A percentile compares a stretch with the other conserved stretches of the same genome.
Evolutionary conservation across 2,113 vertebrate species (phyloP).

Genomic region (Ceratotherium simum): DNA sequence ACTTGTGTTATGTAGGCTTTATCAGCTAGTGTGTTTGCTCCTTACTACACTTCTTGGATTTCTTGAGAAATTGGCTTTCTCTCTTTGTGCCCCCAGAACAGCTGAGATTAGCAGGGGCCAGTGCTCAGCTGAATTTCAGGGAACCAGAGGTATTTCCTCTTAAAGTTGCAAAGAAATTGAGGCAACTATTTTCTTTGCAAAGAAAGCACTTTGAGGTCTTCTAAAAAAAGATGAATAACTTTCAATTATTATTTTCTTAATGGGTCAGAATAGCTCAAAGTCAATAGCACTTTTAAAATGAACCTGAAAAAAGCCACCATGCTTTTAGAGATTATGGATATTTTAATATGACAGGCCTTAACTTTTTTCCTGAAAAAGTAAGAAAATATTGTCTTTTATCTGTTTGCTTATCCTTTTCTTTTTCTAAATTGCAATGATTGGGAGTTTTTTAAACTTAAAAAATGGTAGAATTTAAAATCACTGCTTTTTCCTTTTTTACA

Average conservation of each 20-base stretch:
- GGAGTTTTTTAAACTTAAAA: constrained; percentile 18
- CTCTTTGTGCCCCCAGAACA: background rate
- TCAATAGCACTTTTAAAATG: constrained; percentile 35
- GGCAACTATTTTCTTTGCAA: background rate
- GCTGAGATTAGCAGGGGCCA: background rate
- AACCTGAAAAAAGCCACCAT: constrained; percentile 20
- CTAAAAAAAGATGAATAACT: constrained; percentile 18
- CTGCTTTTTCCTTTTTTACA: background rate
- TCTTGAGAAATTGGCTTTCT: constrained; percentile 20
- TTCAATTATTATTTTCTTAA: constrained; percentile 47
- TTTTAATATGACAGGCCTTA: background rate
- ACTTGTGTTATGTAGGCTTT: background rate
- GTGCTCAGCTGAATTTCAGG: background rate
- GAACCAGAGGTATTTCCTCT: background rate
- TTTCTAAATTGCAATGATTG: background rate
- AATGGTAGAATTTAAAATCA: background rate
- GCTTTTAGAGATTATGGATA: background rate
- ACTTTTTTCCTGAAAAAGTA: background rate
- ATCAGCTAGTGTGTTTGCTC: background rate
- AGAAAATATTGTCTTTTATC: background rate
- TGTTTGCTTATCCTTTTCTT: background rate
- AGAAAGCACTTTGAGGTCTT: background rate
- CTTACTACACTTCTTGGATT: constrained; percentile 10
- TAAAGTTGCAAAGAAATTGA: background rate
- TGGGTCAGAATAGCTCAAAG: constrained; percentile 19